Percentiles rank a stretch among this genome's conserved stretches.
These are phyloP conservation scores for Dicentrarchus labrax DNA, from an alignment of 2,113 vertebrate genomes.

Conservation along the genomic window DNA sequence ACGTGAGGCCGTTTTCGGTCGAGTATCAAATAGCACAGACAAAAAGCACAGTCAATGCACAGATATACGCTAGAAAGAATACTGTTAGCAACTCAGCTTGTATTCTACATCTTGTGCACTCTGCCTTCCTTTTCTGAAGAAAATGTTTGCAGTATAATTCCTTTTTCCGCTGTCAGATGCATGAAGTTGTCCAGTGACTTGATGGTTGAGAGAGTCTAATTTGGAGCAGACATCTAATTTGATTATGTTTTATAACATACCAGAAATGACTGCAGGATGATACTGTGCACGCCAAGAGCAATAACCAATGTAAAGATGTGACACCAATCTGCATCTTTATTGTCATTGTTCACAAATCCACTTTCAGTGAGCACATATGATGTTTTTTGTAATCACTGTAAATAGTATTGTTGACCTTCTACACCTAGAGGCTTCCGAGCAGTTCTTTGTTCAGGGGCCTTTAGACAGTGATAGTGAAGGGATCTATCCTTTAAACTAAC, in stretches of 20 bases:
- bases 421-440: background rate
- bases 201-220: slow-evolving; percentile 44
- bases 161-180: slow-evolving; percentile 6
- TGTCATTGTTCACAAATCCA: background rate
- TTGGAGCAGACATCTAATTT: slow-evolving; percentile 25
- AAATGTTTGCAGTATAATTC: slow-evolving; percentile 14
- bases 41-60: background rate
- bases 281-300: background rate
- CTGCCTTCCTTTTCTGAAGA: background rate
- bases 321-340: background rate
- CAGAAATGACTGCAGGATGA: background rate
- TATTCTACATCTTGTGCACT: background rate
- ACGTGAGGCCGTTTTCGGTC: background rate
- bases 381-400: background rate
- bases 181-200: slow-evolving; percentile 29
- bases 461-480: background rate
- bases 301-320: background rate
- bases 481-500: background rate
- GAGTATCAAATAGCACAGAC: background rate
- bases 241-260: background rate
- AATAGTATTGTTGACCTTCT: background rate
- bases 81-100: background rate
- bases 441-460: background rate
- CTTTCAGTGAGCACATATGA: background rate
- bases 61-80: background rate